Conservation (phyloP, 2,113 vertebrate genomes). For the Rissa tridactyla region DNA sequence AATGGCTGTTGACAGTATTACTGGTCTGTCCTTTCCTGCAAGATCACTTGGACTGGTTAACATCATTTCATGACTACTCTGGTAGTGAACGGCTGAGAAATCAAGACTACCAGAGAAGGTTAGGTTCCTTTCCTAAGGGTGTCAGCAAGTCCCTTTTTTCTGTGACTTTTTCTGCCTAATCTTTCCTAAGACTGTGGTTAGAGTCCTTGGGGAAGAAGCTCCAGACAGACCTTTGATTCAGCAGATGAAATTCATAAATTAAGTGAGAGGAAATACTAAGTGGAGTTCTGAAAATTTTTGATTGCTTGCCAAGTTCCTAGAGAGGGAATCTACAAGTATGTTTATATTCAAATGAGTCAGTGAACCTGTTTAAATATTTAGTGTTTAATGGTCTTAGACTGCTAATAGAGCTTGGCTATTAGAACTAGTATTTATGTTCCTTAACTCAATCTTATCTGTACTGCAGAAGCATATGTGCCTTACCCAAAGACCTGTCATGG, state of each 20-base stretch:
- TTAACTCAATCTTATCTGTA: not conserved
- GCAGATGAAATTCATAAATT: not conserved
- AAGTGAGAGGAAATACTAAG: slow-evolving; percentile 14
- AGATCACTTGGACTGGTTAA: not conserved
- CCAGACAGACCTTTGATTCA: not conserved
- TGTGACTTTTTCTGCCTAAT: not conserved
- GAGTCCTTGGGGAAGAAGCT: not conserved
- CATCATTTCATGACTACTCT: not conserved
- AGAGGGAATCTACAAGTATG: not conserved
- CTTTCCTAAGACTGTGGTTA: not conserved
- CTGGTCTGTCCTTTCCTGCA: not conserved
- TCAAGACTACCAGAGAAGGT: not conserved
- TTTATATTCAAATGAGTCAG: not conserved
- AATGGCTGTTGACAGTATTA: not conserved
- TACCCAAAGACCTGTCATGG: not conserved
- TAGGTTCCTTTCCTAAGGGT: not conserved
- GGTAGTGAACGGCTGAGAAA: not conserved
- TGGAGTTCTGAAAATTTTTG: slow-evolving; percentile 12
- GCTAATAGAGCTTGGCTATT: not conserved
- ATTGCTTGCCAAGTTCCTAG: slow-evolving; percentile 33
- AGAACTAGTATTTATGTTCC: not conserved
- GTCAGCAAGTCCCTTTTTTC: not conserved
- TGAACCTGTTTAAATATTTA: slow-evolving; percentile 17
- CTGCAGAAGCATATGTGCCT: not conserved
- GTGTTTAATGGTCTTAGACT: not conserved